phyloP scores from a whole-genome alignment of 2,888 invertebrate genomes.

The Drosophila sordidapex region DNA sequence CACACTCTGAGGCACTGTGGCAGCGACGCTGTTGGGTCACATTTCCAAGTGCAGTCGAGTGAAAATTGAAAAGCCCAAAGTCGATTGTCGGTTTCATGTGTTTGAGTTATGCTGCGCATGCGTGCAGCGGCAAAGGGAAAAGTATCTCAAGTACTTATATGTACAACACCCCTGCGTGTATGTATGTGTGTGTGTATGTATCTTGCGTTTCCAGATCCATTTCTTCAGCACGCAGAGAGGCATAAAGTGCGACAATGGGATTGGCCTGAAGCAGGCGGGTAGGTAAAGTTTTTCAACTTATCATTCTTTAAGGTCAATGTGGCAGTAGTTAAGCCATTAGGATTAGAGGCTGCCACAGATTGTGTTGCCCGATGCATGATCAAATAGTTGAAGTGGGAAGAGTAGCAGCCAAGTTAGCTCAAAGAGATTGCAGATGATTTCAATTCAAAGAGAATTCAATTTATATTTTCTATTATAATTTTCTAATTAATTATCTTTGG shows the following conservation, averaged over 20 bases:
- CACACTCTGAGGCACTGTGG: constrained; percentile 27
- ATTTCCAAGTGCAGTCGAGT: constrained; percentile 55
- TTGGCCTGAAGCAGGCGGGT: constrained; percentile 26
- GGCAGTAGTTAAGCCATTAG: constrained; percentile 20
- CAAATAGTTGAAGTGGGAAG: constrained; percentile 1
- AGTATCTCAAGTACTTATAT: constrained; percentile 40
- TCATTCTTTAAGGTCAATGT: constrained; percentile 35
- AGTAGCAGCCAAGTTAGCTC: not conserved
- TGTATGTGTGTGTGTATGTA: not conserved
- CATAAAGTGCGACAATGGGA: constrained; percentile 24
- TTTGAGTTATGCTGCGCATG: constrained; percentile 76
- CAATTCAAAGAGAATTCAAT: not conserved
- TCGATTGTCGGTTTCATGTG: constrained; percentile 50
- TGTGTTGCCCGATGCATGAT: constrained; percentile 29
- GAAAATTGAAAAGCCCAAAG: constrained; percentile 58
- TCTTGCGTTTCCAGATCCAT: constrained; percentile 12
- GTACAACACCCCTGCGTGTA: not conserved
- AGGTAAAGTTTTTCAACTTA: constrained; percentile 34
- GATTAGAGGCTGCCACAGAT: constrained; percentile 29
- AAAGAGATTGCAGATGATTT: not conserved
- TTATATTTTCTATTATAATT: not conserved
- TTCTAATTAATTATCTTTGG: not conserved
- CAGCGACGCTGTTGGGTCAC: constrained; percentile 43
- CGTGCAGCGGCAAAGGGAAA: constrained; percentile 54
- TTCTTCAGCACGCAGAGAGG: constrained; percentile 16